Evolutionary conservation across 2,888 invertebrate species (phyloP).

Genomic region (Lutraria lutraria): DNA sequence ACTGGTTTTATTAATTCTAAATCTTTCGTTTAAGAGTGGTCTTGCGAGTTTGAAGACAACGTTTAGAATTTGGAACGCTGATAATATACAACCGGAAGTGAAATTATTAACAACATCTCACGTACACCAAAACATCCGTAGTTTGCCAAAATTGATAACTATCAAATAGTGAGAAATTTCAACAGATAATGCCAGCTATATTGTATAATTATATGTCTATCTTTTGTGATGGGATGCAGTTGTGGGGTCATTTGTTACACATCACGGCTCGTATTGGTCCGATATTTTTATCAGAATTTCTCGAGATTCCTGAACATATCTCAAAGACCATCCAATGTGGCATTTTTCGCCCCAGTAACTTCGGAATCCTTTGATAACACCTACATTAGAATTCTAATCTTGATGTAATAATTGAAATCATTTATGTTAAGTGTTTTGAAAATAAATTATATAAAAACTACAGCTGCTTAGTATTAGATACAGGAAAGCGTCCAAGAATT

Average conservation of each 20-base stretch:
- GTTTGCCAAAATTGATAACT: slow-evolving; percentile 9
- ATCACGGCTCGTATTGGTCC: neutral
- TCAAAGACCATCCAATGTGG: neutral
- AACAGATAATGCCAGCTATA: neutral
- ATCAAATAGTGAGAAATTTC: slow-evolving; percentile 25
- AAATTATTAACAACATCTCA: neutral
- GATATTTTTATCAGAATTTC: neutral
- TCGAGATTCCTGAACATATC: neutral
- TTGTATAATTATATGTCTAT: neutral
- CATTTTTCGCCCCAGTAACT: slow-evolving; percentile 7
- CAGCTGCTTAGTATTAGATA: too few relatives aligned
- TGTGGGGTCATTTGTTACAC: neutral
- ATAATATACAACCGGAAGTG: neutral
- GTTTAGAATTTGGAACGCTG: neutral
- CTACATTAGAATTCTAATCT: slow-evolving; percentile 8
- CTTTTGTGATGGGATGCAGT: slow-evolving; percentile 2
- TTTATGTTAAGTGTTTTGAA: too few relatives aligned
- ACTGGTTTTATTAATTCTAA: neutral
- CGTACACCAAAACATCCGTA: slow-evolving; percentile 1
- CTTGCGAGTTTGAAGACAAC: neutral
- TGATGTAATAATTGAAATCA: neutral
- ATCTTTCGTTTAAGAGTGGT: neutral
- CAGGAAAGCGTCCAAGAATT: too few relatives aligned
- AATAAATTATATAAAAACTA: too few relatives aligned
- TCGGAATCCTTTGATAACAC: neutral